Evolutionary conservation across 2,113 vertebrate species (phyloP), one percentile per base, ranked within the genome.

Genomic region (Asarcornis scutulata): DNA sequence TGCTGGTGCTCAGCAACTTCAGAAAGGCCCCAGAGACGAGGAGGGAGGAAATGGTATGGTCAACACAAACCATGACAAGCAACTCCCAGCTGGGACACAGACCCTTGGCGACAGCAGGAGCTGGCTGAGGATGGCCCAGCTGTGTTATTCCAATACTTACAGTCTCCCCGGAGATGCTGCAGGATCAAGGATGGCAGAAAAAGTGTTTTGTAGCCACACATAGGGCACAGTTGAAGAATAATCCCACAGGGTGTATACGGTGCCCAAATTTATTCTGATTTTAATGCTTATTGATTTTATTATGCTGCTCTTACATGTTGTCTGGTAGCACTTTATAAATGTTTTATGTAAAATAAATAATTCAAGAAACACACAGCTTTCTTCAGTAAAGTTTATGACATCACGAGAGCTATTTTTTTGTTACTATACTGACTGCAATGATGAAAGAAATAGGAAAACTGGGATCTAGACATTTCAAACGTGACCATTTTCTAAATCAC

Each of bases 321-420:
- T 93, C 86, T 91, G 62, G 77, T 91, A 87, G 91, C 83, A 91
- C 36, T 96, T 91, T 63, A 96, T 96, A 89, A 97, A 96, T 95
- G 86, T 93, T 96, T 96, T 76, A 96, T 91, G 83, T 63, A 93
- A 95, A 95, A 96, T 95, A 94, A 96, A 96, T 95, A 93, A 96
- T 95, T 91, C 77, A 96, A 76, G 92, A 87, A 79, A 95, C 91
- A 95, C 83, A 46, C 6, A 5, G n/a, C 63, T 87, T 89, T 95
- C 83, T 96, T 93, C 74, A 67, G 50, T 89, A 74, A 92, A 87
- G 92, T 93, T 96, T 92, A 94, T 96, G 96, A 94, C 91, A 97
- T 96, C 96, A 96, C 58, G 67, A 86, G 88, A 93, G 81, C n/a
- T 89, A 71, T 38, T 96, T 95, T 95, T 95, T 87, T 91, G 83